Percentiles rank a stretch among this genome's conserved stretches.
phyloP scores from a whole-genome alignment of 2,888 invertebrate species.

The Mythimna pallens region DNA sequence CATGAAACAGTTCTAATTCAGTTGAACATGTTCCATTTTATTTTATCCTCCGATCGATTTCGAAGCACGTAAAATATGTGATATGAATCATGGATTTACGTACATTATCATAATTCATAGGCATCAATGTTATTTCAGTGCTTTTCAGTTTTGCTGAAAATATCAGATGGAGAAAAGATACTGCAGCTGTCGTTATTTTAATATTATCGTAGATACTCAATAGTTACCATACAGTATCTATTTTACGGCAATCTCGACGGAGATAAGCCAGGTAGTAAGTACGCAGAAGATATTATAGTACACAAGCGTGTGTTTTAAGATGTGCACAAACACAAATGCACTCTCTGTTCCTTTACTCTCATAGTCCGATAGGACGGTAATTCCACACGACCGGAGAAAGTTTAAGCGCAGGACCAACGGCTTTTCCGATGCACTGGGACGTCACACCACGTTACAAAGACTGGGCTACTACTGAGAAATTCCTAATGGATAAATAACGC shows the following conservation, averaged over 20 bases:
- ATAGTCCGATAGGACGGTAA: too few species aligned
- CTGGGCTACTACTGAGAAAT: too few species aligned
- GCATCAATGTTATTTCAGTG: slow-evolving; percentile 40
- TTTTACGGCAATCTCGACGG: neutral
- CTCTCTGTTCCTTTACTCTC: too few species aligned
- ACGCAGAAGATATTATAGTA: too few species aligned
- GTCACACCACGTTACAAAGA: too few species aligned
- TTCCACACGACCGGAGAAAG: too few species aligned
- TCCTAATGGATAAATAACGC: too few species aligned
- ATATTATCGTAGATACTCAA: neutral
- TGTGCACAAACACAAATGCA: too few species aligned
- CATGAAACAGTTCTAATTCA: slow-evolving; percentile 16
- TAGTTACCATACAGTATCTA: neutral
- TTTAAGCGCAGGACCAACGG: too few species aligned
- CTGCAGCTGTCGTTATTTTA: slow-evolving; percentile 1
- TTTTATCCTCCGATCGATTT: slow-evolving; percentile 27
- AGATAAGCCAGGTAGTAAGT: too few species aligned
- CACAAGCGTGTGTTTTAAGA: too few species aligned
- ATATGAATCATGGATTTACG: slow-evolving; percentile 39
- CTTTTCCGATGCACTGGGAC: too few species aligned
- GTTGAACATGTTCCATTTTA: slow-evolving; percentile 17
- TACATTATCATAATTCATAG: slow-evolving; percentile 50
- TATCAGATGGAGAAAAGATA: slow-evolving; percentile 10
- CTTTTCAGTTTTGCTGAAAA: slow-evolving; percentile 17
- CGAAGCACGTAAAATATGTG: slow-evolving; percentile 35